These are phyloP conservation scores for Eucera pruinosa DNA, from an alignment of 2,888 invertebrate genomes.

Conservation along the genomic window DNA sequence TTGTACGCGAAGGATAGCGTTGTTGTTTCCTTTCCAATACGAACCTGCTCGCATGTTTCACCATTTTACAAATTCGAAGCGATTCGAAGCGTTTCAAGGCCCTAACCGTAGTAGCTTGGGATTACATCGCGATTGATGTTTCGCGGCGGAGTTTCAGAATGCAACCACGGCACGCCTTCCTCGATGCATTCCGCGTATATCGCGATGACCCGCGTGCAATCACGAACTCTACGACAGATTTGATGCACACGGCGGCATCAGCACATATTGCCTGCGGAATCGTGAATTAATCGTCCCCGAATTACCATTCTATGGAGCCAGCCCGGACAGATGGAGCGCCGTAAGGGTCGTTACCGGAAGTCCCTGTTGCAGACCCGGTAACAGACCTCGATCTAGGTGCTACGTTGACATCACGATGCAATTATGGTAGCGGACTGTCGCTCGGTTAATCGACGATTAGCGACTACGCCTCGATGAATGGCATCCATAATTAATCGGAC, in stretches of 20 bases:
- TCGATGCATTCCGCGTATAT: constrained; percentile 42
- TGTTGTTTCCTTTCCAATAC: too few species aligned
- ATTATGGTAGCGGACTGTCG: constrained; percentile 42
- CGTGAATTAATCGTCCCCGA: constrained; percentile 64
- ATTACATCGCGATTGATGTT: neutral
- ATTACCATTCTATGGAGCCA: constrained; percentile 61
- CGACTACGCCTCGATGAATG: constrained; percentile 34
- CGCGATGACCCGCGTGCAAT: constrained; percentile 42
- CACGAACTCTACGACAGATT: constrained; percentile 53
- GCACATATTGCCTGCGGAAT: constrained; percentile 63
- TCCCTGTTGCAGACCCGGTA: constrained; percentile 31
- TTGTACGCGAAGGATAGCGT: too few species aligned
- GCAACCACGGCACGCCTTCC: constrained; percentile 12
- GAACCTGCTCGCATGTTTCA: too few species aligned
- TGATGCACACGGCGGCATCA: constrained; percentile 58
- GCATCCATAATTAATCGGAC: constrained; percentile 60
- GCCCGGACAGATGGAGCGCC: constrained; percentile 47
- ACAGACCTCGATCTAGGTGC: constrained; percentile 26
- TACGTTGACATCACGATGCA: constrained; percentile 50
- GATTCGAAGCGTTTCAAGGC: too few species aligned
- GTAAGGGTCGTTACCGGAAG: constrained; percentile 47
- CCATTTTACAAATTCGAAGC: too few species aligned
- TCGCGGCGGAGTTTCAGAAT: neutral
- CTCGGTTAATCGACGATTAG: constrained; percentile 58
- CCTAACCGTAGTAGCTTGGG: too few species aligned